Percentiles rank a stretch among this genome's conserved stretches.
Evolutionary conservation across 2,113 vertebrate genomes (phyloP).

Genomic region (Hirundichthys speculiger): DNA sequence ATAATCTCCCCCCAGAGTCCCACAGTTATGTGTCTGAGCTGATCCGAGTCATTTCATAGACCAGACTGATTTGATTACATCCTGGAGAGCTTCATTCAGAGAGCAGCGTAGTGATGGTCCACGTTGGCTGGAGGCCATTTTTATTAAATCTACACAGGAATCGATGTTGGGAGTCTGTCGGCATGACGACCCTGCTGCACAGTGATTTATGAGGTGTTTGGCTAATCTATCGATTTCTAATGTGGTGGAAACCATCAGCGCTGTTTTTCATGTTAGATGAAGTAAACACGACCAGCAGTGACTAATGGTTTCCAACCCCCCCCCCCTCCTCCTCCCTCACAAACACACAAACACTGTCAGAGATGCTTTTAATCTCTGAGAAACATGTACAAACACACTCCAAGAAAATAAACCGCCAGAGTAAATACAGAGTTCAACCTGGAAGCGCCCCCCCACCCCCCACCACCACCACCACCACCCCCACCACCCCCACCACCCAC

Average conservation of each 20-base stretch:
- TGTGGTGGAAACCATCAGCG: constrained; percentile 63
- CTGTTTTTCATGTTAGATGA: constrained; percentile 69
- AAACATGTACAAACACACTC: constrained; percentile 8
- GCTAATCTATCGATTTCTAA: constrained; percentile 70
- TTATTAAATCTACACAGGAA: constrained; percentile 69
- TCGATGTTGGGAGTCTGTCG: constrained; percentile 62
- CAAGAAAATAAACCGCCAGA: neutral
- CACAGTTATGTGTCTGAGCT: constrained; percentile 24
- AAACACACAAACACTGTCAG: neutral
- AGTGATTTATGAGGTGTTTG: constrained; percentile 67
- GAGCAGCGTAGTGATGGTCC: constrained; percentile 49
- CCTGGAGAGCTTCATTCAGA: constrained; percentile 64
- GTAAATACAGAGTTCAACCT: neutral
- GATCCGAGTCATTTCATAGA: constrained; percentile 40
- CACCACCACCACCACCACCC: no score
- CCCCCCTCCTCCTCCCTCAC: neutral
- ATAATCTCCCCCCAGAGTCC: constrained; percentile 14
- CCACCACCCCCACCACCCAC: no score
- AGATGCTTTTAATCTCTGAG: constrained; percentile 7
- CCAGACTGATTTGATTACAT: constrained; percentile 65
- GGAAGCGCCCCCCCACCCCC: no score
- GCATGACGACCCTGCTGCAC: constrained; percentile 29
- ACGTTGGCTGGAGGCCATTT: constrained; percentile 38
- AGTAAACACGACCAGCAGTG: constrained; percentile 60
- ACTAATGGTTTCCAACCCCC: constrained; percentile 63